These are phyloP conservation scores for Melolontha melolontha DNA, from an alignment of 2,888 invertebrate species.

Conservation along the genomic window DNA sequence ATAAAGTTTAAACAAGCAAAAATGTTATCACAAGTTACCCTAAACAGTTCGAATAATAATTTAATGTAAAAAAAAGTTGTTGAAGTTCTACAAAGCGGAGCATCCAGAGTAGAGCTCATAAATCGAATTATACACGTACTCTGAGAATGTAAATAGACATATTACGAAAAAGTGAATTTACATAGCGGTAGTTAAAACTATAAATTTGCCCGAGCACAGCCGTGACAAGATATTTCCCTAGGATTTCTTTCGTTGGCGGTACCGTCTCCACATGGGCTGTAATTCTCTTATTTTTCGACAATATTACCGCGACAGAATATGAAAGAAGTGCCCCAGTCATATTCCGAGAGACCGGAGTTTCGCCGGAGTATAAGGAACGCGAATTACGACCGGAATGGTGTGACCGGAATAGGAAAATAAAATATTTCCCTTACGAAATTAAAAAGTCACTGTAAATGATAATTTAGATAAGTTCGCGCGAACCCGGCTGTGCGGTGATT, in stretches of 20 bases:
- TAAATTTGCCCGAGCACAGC: conserved; percentile 8
- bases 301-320: conserved; percentile 44
- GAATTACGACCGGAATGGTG: conserved; percentile 40
- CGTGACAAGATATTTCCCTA: conserved; percentile 7
- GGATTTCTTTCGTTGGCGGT: neutral
- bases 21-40: too few species aligned
- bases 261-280: neutral
- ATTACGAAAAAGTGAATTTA: conserved; percentile 11
- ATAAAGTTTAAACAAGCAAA: too few species aligned
- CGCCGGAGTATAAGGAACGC: conserved; percentile 7
- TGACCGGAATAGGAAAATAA: conserved; percentile 49
- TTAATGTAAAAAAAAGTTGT: too few species aligned
- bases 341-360: conserved; percentile 43
- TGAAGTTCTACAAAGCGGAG: too few species aligned
- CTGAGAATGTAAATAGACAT: conserved; percentile 23
- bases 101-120: conserved; percentile 1
- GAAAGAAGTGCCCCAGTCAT: conserved; percentile 44
- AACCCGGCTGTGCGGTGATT: neutral
- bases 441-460: conserved; percentile 50
- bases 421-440: conserved; percentile 49
- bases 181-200: conserved; percentile 38
- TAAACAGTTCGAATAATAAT: too few species aligned
- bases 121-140: neutral
- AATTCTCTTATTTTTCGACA: conserved; percentile 4
- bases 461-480: conserved; percentile 40